Evolutionary conservation across 2,888 invertebrate species (phyloP).

Genomic region (Biston betularia): DNA sequence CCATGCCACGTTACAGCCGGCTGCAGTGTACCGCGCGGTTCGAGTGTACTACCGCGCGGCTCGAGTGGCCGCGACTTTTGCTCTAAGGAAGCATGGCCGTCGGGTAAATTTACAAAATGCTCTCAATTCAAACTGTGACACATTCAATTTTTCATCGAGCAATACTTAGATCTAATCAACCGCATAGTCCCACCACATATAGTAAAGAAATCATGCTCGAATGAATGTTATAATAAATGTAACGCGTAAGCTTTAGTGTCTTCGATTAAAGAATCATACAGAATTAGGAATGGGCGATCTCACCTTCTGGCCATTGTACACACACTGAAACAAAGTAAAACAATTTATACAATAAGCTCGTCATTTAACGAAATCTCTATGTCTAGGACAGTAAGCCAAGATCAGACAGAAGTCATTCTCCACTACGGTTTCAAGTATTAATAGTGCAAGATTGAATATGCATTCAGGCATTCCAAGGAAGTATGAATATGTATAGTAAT

Average conservation of each 20-base stretch:
- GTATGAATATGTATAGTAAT: constrained; percentile 35
- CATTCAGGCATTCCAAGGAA: constrained; percentile 72
- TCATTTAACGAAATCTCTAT: constrained; percentile 42
- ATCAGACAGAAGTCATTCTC: constrained; percentile 78
- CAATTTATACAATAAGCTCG: constrained; percentile 35
- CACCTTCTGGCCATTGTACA: constrained; percentile 97
- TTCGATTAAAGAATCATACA: constrained; percentile 59
- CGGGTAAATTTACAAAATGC: constrained; percentile 64
- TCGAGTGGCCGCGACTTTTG: constrained; percentile 47
- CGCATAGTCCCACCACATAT: constrained; percentile 77
- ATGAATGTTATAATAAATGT: constrained; percentile 79
- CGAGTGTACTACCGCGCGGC: too few species aligned
- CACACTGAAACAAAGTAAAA: constrained; percentile 91
- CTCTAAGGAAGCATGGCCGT: constrained; percentile 75
- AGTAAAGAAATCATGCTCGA: constrained; percentile 78
- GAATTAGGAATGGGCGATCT: constrained; percentile 65
- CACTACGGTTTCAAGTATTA: constrained; percentile 72
- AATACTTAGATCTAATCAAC: constrained; percentile 70
- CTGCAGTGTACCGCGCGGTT: constrained; percentile 42
- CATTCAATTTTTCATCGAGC: constrained; percentile 72
- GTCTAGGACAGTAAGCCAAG: constrained; percentile 70
- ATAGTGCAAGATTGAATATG: constrained; percentile 75
- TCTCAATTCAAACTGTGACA: constrained; percentile 67
- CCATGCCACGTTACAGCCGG: constrained; percentile 71
- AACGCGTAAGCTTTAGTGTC: constrained; percentile 75